Evolutionary conservation across 2,888 invertebrate genomes (phyloP), one percentile per base, ranked within the genome.

Genomic region (Parnassius apollo): DNA sequence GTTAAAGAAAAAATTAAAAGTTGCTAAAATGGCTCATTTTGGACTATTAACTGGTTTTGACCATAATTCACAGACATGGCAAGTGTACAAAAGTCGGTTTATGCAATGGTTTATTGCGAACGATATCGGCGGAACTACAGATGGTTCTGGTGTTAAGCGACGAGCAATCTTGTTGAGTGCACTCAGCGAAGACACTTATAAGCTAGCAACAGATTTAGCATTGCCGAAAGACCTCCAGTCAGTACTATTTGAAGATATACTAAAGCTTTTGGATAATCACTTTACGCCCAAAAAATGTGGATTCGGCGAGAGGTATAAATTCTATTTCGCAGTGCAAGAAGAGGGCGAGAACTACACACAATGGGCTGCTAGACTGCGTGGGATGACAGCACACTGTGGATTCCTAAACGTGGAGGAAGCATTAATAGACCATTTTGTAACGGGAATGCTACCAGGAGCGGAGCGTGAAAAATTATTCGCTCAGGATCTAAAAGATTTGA

Each of bases 401-500:
- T 44, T 44, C 9, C 44, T 44, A 44, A 44, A 71, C 50, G 57
- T 72, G 0, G 71, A 71, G n/a, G 73, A 74, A 51, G 66, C 68
- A 2, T 49, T 72, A 10, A 63, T 70, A 0, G 73, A 72, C 48
- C 52, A 62, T 7, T 73, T 73, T 44, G 48, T 72, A 0, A 71
- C 71, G 68, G 70, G 70, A 0, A 70, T 73, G 74, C 44, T 58
- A 45, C 56, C 71, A 45, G 69, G 73, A 9, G 54, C 55, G 1
- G 75, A 74, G 42, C 66, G 66, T 9, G 71, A 73, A 4, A 72
- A 73, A 59, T 46, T 75, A 25, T 75, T 68, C 57, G 65, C 68
- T 44, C 44, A 44, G 44, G 44, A 44, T 44, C 44, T 9, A 44
- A 44, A 44, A 2, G 67, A 64, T 1, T 54, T 75, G 13, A 74